Base-by-base conservation (phyloP, 1,140 invertebrate genomes). In the Branchinecta lynchi region DNA sequence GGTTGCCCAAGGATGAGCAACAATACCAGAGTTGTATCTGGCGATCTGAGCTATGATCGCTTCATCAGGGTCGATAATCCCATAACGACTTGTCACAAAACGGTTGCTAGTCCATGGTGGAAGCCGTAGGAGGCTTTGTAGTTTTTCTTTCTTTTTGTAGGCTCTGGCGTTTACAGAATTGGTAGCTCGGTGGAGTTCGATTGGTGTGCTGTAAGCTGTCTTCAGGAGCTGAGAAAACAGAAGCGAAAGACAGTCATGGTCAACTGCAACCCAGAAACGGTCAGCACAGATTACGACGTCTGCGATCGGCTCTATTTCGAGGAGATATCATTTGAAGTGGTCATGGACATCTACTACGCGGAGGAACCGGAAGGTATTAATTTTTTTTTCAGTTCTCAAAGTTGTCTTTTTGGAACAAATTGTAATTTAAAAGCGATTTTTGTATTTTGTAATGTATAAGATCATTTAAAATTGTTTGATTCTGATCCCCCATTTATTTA, bases 181-280 rank as follows among this genome's bases (percentile, higher is more conserved):
- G 97, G 97, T 7, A 96, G 93, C 75, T 98, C 94, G 2, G 97
- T 99, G 1, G 97, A 99, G 80, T 99, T 99, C 80, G 97, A 99
- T 80, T 99, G 95, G 90, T 99, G 96, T 79, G 95, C 96, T 60
- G 96, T 99, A 9, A 92, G 94, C 44, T 99, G 96, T 78, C 83
- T 99, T 44, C 82, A 89, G 69, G 93, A 98, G 78, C 78, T 99
- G 15, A 84, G 90, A 73, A 88, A 89, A 73, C 83, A 96, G 66
- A 86, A 85, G 1, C 85, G 83, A 68, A 89, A 89, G 65, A 98
- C 96, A 0, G 93, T 99, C n/a, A 99, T 99, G 95, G 86, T 99
- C 0, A 99, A 99, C 78, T 99, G 94, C 76, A 99, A 99, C 81
- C 97, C 97, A 0, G 97, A 99, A 81, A 99, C 97, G 0, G 97